Conservation (phyloP, 2,113 vertebrate genomes). For the Zootoca vivipara region DNA sequence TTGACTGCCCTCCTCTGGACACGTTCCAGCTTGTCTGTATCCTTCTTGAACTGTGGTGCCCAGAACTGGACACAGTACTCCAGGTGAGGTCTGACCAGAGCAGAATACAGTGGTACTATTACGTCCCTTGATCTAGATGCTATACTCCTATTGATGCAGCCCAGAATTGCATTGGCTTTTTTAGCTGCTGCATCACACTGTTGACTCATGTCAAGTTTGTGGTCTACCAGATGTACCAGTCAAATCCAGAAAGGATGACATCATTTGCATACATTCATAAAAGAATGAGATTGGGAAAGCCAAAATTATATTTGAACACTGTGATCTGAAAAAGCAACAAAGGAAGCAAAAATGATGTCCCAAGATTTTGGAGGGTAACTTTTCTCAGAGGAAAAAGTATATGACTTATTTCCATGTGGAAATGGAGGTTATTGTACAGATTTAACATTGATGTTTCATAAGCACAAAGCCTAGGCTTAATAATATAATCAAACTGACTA, state of each 20-base stretch:
- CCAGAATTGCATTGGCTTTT: too few relatives aligned
- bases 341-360: background rate
- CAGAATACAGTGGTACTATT: too few relatives aligned
- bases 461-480: background rate
- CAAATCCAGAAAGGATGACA: slow-evolving; percentile 17
- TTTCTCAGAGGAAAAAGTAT: background rate
- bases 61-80: too few relatives aligned
- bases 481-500: background rate
- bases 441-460: background rate
- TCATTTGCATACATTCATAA: slow-evolving; percentile 41
- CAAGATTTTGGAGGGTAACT: background rate
- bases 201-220: too few relatives aligned
- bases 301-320: slow-evolving; percentile 12
- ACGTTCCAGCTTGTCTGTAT: too few relatives aligned
- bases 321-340: background rate
- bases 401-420: background rate
- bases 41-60: too few relatives aligned
- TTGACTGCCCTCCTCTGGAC: too few relatives aligned
- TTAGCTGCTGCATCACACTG: too few relatives aligned
- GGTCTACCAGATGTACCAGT: background rate
- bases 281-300: slow-evolving; percentile 35
- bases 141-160: too few relatives aligned
- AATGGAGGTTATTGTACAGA: background rate
- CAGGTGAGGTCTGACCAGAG: too few relatives aligned
- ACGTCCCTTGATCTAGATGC: too few relatives aligned